Base-by-base conservation (phyloP, 2,113 vertebrate genomes). In the Lichenostomus cassidix region DNA sequence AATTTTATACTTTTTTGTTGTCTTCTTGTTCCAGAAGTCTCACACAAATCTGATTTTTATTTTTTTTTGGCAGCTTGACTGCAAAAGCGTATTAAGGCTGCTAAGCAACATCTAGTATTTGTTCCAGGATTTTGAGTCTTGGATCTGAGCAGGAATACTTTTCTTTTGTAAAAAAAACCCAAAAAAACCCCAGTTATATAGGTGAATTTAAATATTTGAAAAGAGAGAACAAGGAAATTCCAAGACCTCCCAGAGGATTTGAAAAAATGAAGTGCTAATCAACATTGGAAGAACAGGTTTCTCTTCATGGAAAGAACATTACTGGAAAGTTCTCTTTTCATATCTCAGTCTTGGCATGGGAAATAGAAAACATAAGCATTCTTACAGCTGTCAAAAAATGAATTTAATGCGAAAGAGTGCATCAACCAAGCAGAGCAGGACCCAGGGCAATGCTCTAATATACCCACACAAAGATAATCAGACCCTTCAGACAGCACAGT, bases 291-390 rank as follows among this genome's bases (percentile, higher is more conserved):
- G 7, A 58, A 82, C 37, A 76, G 75, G 16, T 33, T 85, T 69
- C 24, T 76, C 46, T 75, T 87, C 47, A 63, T 91, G 50, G 42
- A 82, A 65, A 82, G 16, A 84, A 69, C 46, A 65, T 87, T 82
- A 73, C 12, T 87, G 75, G 67, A 82, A 96, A 73, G 17, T 62
- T 91, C 25, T 76, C 46, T 79, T 84, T 89, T 79, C 50, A 62
- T 53, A 76, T 62, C 35, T 91, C 84, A 89, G n/a, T 58, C 70
- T 91, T 94, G 59, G 65, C 74, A 85, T 12, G 5, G 5, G 33
- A 37, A 95, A 76, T 10, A 94, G 70, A 76, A 92, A 87, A 73
- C 41, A 78, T 27, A 93, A 94, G 20, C 67, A 90, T 69, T 85
- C 81, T 83, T 80, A 77, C 25, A 90, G 79, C 31, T 80, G 82